Base-by-base conservation (phyloP, 2,113 vertebrate species). In the Malurus alboscapulatus region DNA sequence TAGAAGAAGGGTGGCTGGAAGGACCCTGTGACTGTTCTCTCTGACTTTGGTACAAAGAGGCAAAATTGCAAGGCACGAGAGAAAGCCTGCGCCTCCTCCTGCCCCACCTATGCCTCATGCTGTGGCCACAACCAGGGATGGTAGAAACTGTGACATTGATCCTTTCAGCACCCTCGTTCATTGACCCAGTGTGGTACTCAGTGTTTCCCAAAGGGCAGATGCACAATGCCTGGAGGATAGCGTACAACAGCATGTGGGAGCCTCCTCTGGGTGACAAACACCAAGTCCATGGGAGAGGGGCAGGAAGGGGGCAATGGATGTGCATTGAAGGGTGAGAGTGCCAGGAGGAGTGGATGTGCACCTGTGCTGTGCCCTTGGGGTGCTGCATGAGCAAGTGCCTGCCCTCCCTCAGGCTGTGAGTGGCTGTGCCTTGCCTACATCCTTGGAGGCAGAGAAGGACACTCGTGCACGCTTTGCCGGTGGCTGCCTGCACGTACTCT, bases 281-380 rank as follows among this genome's bases (percentile, higher is more conserved):
- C 48, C 40, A n/a, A 10, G 48, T 2, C 29, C 27, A 29, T 2
- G 6, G 62, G 73, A 92, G 38, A 73, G 40, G 36, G 59, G 40
- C 34, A 67, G 81, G 51, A 51, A 42, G 17, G 3, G 7, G 19
- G 29, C 17, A 72, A 45, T 0, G 0, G 40, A 34, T 32, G 25
- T 68, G 45, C 54, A 44, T 4, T 0, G 4, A 78, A 55, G 22
- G 17, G 21, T 13, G 1, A 6, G 7, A 36, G 53, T 0, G 5
- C 44, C 0, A 1, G 1, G 2, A 27, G 26, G 5, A 25, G 0
- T 0, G 48, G 62, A 45, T 63, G 17, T 2, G 4, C 48, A n/a
- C 7, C 48, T 6, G 0, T 34, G 47, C 53, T 1, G 0, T 32
- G 74, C 16, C 76, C 51, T 1, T 1, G 11, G 25, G 26, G 51